phyloP scores from a whole-genome alignment of 2,113 vertebrate genomes.

The Athene cunicularia region DNA sequence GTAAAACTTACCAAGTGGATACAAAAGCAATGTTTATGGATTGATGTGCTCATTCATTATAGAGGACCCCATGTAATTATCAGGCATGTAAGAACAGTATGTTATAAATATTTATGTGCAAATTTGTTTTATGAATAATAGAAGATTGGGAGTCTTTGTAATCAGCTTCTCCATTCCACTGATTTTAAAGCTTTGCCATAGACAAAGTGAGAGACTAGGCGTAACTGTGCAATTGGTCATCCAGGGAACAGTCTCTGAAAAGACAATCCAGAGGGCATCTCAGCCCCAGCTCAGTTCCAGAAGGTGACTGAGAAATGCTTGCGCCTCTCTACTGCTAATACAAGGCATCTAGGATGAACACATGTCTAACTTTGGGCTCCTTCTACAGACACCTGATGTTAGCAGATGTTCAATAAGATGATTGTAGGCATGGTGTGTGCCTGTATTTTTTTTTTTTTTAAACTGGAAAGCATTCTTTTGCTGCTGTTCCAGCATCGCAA shows the following conservation, averaged over 20 bases:
- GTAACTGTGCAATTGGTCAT: neutral
- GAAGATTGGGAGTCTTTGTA: neutral
- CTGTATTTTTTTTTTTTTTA: neutral
- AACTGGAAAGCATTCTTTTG: neutral
- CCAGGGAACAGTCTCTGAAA: neutral
- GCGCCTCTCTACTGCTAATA: neutral
- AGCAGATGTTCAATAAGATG: neutral
- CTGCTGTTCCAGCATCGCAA: neutral
- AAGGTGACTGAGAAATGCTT: neutral
- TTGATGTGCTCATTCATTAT: neutral
- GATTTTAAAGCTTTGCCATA: neutral
- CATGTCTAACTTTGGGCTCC: neutral
- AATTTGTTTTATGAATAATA: slow-evolving; percentile 8
- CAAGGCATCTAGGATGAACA: neutral
- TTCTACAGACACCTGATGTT: neutral
- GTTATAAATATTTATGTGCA: slow-evolving; percentile 17
- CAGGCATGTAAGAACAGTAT: neutral
- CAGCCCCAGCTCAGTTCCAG: neutral
- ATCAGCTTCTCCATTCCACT: neutral
- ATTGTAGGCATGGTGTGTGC: neutral
- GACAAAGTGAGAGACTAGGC: neutral
- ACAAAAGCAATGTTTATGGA: neutral
- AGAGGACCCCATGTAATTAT: neutral
- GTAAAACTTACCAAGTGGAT: neutral
- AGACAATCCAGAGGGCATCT: neutral